Evolutionary conservation across 2,113 vertebrate species (phyloP).

Genomic region (Osmerus eperlanus): DNA sequence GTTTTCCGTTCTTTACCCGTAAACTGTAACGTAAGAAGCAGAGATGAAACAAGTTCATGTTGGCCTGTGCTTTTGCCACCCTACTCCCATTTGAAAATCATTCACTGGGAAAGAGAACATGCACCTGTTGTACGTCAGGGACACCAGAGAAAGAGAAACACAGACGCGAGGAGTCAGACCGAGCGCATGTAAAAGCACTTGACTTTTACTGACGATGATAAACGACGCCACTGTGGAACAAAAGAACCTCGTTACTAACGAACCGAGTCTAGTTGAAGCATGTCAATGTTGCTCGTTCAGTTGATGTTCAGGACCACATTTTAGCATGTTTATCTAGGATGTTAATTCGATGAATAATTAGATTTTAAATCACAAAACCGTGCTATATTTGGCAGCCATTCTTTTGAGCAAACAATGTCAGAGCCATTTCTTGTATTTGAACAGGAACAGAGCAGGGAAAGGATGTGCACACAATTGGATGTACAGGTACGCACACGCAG

Average conservation of each 20-base stretch:
- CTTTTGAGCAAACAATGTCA: no score
- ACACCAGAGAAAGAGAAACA: constrained; percentile 3
- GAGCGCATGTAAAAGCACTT: constrained; percentile 32
- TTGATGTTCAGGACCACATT: no score
- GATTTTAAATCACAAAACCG: no score
- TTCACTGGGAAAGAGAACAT: constrained; percentile 36
- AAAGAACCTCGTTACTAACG: background rate
- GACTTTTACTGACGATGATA: constrained; percentile 21
- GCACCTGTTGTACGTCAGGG: constrained; percentile 47
- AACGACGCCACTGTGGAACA: constrained; percentile 23
- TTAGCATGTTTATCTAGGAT: no score
- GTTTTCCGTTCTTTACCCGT: background rate
- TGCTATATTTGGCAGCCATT: no score
- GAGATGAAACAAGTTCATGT: constrained; percentile 16
- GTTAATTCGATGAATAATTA: no score
- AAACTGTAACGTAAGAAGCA: constrained; percentile 24
- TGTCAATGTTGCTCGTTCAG: no score
- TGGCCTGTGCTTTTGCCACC: background rate
- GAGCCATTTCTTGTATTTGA: no score
- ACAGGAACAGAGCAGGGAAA: no score
- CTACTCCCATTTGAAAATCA: constrained; percentile 29
- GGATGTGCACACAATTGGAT: no score
- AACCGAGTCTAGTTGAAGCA: background rate
- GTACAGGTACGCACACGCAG: no score
- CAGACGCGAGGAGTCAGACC: background rate